These are phyloP conservation scores for Hemicentrotus pulcherrimus DNA, from an alignment of 35 echinoderm and acorn worm species.

Conservation along the genomic window DNA sequence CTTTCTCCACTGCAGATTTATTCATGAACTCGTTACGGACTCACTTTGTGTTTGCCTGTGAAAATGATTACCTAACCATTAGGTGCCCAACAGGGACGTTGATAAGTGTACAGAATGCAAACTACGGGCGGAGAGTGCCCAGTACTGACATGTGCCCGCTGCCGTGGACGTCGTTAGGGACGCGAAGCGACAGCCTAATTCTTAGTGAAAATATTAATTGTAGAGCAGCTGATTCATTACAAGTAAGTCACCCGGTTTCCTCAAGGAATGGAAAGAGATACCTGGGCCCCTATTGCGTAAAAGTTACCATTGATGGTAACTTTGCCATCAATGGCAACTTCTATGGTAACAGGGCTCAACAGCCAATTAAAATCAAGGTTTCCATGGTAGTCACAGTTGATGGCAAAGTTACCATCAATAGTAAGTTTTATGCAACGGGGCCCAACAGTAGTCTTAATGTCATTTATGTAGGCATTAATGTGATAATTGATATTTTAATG, in stretches of 20 bases:
- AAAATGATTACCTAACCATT: slow-evolving; percentile 80
- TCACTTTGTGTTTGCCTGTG: slow-evolving; percentile 88
- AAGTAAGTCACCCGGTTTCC: slow-evolving; percentile 39
- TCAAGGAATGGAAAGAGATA: too few relatives aligned
- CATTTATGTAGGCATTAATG: neutral
- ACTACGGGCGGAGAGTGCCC: slow-evolving; percentile 78
- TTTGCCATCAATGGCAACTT: too few relatives aligned
- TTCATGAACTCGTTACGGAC: slow-evolving; percentile 82
- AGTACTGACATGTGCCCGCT: slow-evolving; percentile 83
- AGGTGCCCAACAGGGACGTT: slow-evolving; percentile 73
- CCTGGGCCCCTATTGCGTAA: too few relatives aligned
- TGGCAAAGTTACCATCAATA: too few relatives aligned
- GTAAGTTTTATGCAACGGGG: too few relatives aligned
- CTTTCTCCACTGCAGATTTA: slow-evolving; percentile 62
- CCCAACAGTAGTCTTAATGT: too few relatives aligned
- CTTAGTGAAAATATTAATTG: slow-evolving; percentile 77
- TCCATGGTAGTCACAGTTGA: too few relatives aligned
- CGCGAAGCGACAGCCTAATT: slow-evolving; percentile 31
- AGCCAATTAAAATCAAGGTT: too few relatives aligned
- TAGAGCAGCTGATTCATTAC: slow-evolving; percentile 72
- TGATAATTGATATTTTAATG: neutral
- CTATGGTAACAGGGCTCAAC: too few relatives aligned
- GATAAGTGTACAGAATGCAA: slow-evolving; percentile 78
- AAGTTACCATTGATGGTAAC: too few relatives aligned
- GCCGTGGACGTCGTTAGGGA: slow-evolving; percentile 66